A percentile compares a stretch with the other conserved stretches of the same genome.
These are phyloP conservation scores for Typhlomys cinereus DNA, from an alignment of 2,113 vertebrate genomes.

Conservation along the genomic window DNA sequence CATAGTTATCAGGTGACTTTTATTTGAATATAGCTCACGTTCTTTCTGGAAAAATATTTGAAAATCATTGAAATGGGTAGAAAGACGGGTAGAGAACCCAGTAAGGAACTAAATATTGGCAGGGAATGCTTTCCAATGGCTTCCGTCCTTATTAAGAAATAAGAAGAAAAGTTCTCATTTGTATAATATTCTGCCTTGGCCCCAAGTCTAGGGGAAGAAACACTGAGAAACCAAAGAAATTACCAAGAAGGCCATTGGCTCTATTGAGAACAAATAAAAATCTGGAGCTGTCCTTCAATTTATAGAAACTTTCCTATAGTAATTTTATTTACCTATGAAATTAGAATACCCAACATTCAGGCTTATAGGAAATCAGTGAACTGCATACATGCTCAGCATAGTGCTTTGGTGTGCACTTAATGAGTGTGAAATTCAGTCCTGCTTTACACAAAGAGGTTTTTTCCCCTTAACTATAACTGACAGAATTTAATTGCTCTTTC, in stretches of 20 bases:
- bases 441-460: neutral
- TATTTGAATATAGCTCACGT: neutral
- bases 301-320: neutral
- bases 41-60: neutral
- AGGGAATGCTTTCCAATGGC: neutral
- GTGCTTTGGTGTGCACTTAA: neutral
- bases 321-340: conserved; percentile 43
- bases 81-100: neutral
- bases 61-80: neutral
- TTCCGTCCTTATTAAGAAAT: neutral
- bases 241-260: neutral
- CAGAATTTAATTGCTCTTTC: conserved; percentile 36
- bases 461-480: neutral
- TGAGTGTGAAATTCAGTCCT: conserved; percentile 15
- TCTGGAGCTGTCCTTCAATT: neutral
- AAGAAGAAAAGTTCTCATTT: neutral
- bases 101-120: neutral
- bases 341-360: conserved; percentile 13
- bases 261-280: neutral
- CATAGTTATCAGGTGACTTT: neutral
- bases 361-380: conserved; percentile 9
- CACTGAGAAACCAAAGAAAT: neutral
- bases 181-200: neutral
- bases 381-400: neutral
- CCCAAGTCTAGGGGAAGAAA: neutral